Evolutionary conservation across 2,113 vertebrate species (phyloP).

Genomic region (Thalassarche chlororhynchos): DNA sequence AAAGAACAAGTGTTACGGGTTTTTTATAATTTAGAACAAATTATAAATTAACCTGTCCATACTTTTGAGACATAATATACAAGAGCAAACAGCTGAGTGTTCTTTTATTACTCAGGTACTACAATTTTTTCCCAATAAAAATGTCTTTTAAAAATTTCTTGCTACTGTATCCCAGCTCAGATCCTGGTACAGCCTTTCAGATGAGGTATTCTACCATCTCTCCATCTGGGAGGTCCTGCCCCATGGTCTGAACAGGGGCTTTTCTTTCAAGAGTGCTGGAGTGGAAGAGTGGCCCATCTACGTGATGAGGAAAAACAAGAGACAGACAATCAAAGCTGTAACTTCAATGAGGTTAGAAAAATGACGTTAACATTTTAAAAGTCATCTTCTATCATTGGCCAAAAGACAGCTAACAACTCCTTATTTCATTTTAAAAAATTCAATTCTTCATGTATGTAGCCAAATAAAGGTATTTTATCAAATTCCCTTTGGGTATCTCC

Average conservation of each 20-base stretch:
- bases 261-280: slow-evolving; percentile 82
- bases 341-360: background rate
- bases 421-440: background rate
- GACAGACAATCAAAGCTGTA: slow-evolving; percentile 4
- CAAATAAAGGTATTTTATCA: background rate
- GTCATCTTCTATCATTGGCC: background rate
- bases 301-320: slow-evolving; percentile 31
- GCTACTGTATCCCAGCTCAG: slow-evolving; percentile 58
- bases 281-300: slow-evolving; percentile 79
- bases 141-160: slow-evolving; percentile 65
- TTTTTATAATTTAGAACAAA: slow-evolving; percentile 72
- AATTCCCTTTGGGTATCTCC: background rate
- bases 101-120: slow-evolving; percentile 73
- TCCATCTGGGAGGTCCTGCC: slow-evolving; percentile 79
- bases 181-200: slow-evolving; percentile 58
- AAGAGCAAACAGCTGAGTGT: slow-evolving; percentile 62
- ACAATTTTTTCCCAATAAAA: slow-evolving; percentile 65
- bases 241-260: slow-evolving; percentile 72
- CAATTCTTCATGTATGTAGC: background rate
- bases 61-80: slow-evolving; percentile 71
- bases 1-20: slow-evolving; percentile 17
- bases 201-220: slow-evolving; percentile 88
- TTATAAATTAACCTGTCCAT: slow-evolving; percentile 73
- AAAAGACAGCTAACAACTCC: background rate
- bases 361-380: background rate